These are phyloP conservation scores for Scrobipalpa atriplicella DNA, from an alignment of 2,888 invertebrate species.

Conservation along the genomic window DNA sequence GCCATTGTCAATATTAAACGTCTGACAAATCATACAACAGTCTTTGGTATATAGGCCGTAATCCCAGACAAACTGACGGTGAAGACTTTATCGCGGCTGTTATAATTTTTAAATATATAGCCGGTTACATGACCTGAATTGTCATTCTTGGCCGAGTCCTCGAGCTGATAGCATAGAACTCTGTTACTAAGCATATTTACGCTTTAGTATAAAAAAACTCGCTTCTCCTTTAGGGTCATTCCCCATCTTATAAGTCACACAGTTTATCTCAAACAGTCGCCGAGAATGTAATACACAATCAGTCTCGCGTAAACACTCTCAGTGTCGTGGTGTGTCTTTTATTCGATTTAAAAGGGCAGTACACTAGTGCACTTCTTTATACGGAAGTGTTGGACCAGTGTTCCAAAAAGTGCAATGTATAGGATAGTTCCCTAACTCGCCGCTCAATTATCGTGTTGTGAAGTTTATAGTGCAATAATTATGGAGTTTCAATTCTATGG, in stretches of 20 bases:
- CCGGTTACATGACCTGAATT: conserved; percentile 13
- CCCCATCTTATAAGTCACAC: conserved; percentile 53
- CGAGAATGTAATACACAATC: conserved; percentile 61
- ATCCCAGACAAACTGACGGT: conserved; percentile 11
- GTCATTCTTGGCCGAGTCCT: conserved; percentile 16
- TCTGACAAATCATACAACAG: not conserved
- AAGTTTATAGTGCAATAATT: conserved; percentile 32
- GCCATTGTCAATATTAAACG: conserved; percentile 25
- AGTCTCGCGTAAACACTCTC: conserved; percentile 65
- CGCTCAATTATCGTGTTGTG: not conserved
- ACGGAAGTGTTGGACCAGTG: not conserved
- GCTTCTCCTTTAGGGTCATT: conserved; percentile 18
- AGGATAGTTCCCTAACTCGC: not conserved
- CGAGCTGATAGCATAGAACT: conserved; percentile 13
- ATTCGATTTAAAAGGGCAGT: not conserved
- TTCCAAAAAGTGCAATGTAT: conserved; percentile 6
- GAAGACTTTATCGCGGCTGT: conserved; percentile 14
- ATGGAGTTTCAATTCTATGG: conserved; percentile 79
- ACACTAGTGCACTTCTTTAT: not conserved
- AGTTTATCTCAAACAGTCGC: conserved; percentile 64
- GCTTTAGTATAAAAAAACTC: conserved; percentile 4
- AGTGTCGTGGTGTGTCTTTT: conserved; percentile 55
- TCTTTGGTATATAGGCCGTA: conserved; percentile 13
- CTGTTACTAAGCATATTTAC: not conserved
- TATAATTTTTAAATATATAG: not conserved